Conservation (phyloP, 2,797 vertebrate genomes). For the Oreonectes daqikongensis region DNA sequence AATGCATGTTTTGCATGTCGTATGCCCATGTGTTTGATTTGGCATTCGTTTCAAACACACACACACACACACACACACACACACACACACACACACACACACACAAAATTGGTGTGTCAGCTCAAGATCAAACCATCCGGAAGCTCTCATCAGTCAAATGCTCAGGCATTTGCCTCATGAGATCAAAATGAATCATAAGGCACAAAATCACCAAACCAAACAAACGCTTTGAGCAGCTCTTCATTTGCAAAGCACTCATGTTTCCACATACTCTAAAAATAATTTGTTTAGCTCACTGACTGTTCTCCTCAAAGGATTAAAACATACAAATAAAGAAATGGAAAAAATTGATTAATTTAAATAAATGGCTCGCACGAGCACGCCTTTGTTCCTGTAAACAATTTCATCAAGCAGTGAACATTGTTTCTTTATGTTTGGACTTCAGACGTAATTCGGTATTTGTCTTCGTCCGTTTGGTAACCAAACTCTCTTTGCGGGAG, state of each 20-base stretch:
- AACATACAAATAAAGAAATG: constrained; percentile 52
- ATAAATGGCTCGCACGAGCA: constrained; percentile 46
- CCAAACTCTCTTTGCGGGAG: constrained; percentile 41
- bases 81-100: background rate
- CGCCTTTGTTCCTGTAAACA: constrained; percentile 46
- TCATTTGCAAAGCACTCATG: constrained; percentile 39
- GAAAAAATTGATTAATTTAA: constrained; percentile 53
- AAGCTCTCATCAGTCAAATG: constrained; percentile 30
- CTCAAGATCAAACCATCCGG: constrained; percentile 26
- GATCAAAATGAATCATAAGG: constrained; percentile 49
- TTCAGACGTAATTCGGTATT: constrained; percentile 31
- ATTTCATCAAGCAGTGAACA: constrained; percentile 44
- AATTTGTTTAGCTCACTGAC: constrained; percentile 45
- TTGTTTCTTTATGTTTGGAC: constrained; percentile 44
- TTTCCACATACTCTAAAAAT: constrained; percentile 47
- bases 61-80: background rate
- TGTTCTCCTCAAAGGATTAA: constrained; percentile 50
- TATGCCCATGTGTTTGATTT: background rate
- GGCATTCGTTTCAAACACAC: background rate
- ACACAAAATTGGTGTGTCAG: constrained; percentile 25
- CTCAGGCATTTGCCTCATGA: constrained; percentile 24
- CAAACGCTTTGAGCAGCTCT: constrained; percentile 24
- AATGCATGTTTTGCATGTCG: background rate
- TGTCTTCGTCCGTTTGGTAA: constrained; percentile 47
- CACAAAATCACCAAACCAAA: constrained; percentile 47